These are phyloP conservation scores for Dysidea cf. avara DNA, from an alignment of 37 sponge, comb jelly and placozoan genomes.

Conservation along the genomic window DNA sequence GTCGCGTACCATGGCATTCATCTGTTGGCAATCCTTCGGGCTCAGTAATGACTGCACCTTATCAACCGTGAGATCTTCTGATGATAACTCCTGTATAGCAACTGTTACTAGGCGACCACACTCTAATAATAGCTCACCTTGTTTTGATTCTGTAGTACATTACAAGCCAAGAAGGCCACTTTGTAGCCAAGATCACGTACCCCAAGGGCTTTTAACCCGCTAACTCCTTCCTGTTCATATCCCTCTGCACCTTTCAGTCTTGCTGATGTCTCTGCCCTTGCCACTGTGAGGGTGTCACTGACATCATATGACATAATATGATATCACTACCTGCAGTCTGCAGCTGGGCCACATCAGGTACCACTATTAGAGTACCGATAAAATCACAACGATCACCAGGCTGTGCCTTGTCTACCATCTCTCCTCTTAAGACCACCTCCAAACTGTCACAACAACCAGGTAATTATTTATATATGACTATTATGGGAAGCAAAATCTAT, in stretches of 20 bases:
- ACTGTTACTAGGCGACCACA: conserved; percentile 83
- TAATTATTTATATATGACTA: neutral
- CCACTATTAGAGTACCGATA: conserved; percentile 96
- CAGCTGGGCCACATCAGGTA: conserved; percentile 93
- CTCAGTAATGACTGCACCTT: conserved; percentile 74
- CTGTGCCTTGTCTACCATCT: conserved; percentile 91
- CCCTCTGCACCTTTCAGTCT: conserved; percentile 52
- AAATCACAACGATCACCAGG: conserved; percentile 99
- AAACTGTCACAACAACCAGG: conserved; percentile 48
- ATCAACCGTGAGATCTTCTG: conserved; percentile 87
- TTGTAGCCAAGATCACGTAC: conserved; percentile 95
- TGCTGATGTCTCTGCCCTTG: conserved; percentile 64
- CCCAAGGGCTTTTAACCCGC: conserved; percentile 94
- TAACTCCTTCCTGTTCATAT: conserved; percentile 65
- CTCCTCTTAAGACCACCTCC: conserved; percentile 90
- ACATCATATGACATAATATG: neutral
- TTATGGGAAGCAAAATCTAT: too few species aligned
- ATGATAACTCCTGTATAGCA: conserved; percentile 40
- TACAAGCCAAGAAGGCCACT: conserved; percentile 92
- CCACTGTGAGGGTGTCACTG: conserved; percentile 27
- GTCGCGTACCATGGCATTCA: conserved; percentile 95
- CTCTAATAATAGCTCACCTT: conserved; percentile 55
- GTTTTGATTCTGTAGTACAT: conserved; percentile 66
- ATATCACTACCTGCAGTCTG: conserved; percentile 58
- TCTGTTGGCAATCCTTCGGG: conserved; percentile 72